Percentiles rank a stretch among this genome's conserved stretches.
These are phyloP conservation scores for Spinus olivaceus DNA, from an alignment of 2,797 vertebrate genomes.

Conservation along the genomic window DNA sequence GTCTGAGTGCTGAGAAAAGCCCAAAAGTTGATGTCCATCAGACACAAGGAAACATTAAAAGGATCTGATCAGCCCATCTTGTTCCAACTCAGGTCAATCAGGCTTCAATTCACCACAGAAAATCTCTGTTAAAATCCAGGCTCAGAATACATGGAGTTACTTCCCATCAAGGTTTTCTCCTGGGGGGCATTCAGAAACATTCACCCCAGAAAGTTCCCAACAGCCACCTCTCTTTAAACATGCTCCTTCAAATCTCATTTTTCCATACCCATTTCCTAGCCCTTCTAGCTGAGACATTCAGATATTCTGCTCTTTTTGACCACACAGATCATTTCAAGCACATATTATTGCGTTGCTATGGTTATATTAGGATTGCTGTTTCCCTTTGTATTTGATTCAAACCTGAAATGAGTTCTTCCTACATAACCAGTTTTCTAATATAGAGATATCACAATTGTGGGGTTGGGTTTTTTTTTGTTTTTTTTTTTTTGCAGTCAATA, in stretches of 20 bases:
- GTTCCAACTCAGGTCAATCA: not conserved
- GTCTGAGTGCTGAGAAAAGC: not conserved
- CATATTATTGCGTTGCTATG: conserved; percentile 11
- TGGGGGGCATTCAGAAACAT: not conserved
- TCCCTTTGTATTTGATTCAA: conserved; percentile 18
- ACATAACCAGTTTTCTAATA: not conserved
- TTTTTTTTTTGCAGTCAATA: not conserved
- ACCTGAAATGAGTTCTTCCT: not conserved
- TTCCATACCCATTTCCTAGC: not conserved
- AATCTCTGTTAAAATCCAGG: not conserved
- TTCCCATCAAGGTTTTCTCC: not conserved
- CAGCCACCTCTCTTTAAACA: not conserved
- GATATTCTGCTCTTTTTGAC: conserved; percentile 7
- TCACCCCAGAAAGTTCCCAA: not conserved
- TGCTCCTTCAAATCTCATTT: not conserved
- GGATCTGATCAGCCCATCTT: not conserved
- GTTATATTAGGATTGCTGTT: conserved; percentile 25
- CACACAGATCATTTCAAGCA: conserved; percentile 14
- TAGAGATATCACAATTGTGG: not conserved
- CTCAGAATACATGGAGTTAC: not conserved
- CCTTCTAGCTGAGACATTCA: not conserved
- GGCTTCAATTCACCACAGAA: not conserved
- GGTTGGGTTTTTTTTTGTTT: not conserved
- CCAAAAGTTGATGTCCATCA: not conserved
- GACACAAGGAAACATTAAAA: not conserved